These are phyloP conservation scores for Ichneumoninae sp. DNA, from an alignment of 2,888 invertebrate species.

Conservation along the genomic window DNA sequence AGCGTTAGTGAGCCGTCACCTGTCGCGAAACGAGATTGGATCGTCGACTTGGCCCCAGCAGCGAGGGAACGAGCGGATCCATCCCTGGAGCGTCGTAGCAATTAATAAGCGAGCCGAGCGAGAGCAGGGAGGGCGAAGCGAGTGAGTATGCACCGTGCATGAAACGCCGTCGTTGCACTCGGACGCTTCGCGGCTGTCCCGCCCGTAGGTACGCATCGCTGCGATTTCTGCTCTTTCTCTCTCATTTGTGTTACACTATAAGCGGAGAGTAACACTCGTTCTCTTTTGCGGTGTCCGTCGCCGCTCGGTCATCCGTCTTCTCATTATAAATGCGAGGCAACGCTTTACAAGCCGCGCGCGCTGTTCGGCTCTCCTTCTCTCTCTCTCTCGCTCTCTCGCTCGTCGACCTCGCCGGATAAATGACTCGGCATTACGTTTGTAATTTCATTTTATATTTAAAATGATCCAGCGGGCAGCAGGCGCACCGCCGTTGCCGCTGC, in stretches of 20 bases:
- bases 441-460: slow-evolving; percentile 82
- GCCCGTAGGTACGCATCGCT: slow-evolving; percentile 42
- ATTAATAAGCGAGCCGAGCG: slow-evolving; percentile 62
- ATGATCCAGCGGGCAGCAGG: slow-evolving; percentile 67
- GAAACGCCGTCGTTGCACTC: slow-evolving; percentile 37
- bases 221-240: slow-evolving; percentile 39
- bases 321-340: slow-evolving; percentile 79
- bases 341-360: slow-evolving; percentile 70
- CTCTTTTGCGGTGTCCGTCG: slow-evolving; percentile 46
- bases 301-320: slow-evolving; percentile 76
- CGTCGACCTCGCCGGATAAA: slow-evolving; percentile 74
- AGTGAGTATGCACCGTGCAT: slow-evolving; percentile 25
- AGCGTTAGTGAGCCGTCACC: slow-evolving; percentile 65
- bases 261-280: slow-evolving; percentile 31
- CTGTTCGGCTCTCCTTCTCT: slow-evolving; percentile 10
- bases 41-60: slow-evolving; percentile 63
- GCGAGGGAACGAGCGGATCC: slow-evolving; percentile 57
- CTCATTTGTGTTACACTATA: slow-evolving; percentile 28
- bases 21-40: slow-evolving; percentile 67
- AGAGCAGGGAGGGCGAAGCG: slow-evolving; percentile 10
- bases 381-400: slow-evolving; percentile 10
- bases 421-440: slow-evolving; percentile 79
- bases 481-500: slow-evolving; percentile 45
- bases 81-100: slow-evolving; percentile 59
- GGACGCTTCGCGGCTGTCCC: slow-evolving; percentile 10